Base-by-base conservation (phyloP, 2,797 vertebrate genomes). In the Heliangelus exortis region DNA sequence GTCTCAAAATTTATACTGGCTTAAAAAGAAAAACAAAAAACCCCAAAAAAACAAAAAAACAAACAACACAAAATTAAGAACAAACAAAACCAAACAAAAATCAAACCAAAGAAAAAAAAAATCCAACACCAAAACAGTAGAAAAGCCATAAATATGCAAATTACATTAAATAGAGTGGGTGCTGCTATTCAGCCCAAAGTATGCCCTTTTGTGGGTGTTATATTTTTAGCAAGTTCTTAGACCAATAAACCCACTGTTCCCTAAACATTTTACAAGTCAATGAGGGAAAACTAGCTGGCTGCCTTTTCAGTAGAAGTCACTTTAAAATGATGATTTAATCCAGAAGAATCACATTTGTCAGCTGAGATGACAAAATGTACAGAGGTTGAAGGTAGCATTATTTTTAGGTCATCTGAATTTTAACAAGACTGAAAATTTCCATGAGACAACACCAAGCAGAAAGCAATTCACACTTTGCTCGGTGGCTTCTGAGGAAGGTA, bases 391-490 rank as follows among this genome's bases (percentile, higher is more conserved):
- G 53, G 63, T 36, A 69, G 50, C 67, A 85, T 67, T 96, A 94
- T 72, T 95, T 92, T 91, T 84, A 88, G 89, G 92, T 92, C 69
- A 92, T 61, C 15, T 47, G 84, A 89, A 87, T 89, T 89, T 88
- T 75, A 96, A 84, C 54, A 92, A 92, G 76, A 77, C 57, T 45
- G 62, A 89, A 95, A 87, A 90, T 92, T 84, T 81, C 93, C 92
- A 82, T 62, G 71, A 76, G n/a, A 72, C 8, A 59, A 45, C 72
- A 92, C 29, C 57, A 88, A 94, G 84, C 57, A 81, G 48, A 97
- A 97, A 95, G 91, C 84, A 96, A 96, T 97, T 96, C 93, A 80
- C 89, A 96, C 95, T 96, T 96, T 50, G 50, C 74, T 84, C 76
- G 72, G 65, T 5, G 9, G 83, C 76, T 90, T 62, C 68, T 14